Evolutionary conservation across 2,797 vertebrate species (phyloP).

Genomic region (Sus cebifrons): DNA sequence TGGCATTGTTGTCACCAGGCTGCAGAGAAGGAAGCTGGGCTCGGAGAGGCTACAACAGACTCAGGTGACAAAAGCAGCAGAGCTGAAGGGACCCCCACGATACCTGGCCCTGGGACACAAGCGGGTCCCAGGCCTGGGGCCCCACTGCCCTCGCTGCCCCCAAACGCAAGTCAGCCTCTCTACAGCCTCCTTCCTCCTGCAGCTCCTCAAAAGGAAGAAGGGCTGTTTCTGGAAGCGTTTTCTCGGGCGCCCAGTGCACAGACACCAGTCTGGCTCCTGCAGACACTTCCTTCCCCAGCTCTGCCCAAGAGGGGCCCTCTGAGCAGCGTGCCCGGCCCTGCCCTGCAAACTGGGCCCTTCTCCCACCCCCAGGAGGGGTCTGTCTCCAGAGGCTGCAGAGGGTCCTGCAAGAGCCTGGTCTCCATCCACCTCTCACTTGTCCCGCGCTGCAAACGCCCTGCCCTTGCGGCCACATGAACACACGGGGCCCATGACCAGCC

Average conservation of each 20-base stretch:
- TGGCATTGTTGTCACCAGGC: fast-evolving
- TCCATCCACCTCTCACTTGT: fast-evolving
- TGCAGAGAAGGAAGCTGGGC: not conserved
- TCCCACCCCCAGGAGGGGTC: fast-evolving
- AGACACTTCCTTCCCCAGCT: not conserved
- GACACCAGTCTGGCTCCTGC: not conserved
- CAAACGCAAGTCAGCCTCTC: not conserved
- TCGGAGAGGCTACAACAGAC: not conserved
- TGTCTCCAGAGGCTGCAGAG: not conserved
- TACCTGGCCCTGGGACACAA: not conserved
- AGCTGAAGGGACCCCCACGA: fast-evolving
- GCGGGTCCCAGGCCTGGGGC: not conserved
- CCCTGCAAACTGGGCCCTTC: not conserved
- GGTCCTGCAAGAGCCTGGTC: not conserved
- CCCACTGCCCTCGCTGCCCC: not conserved
- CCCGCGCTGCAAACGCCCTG: not conserved
- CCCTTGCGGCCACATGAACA: not conserved
- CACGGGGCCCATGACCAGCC: fast-evolving
- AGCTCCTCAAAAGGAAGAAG: no score
- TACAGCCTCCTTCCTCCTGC: fast-evolving
- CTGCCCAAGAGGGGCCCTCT: not conserved
- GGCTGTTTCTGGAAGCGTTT: not conserved
- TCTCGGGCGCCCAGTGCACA: not conserved
- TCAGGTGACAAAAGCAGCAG: not conserved
- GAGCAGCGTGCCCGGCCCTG: not conserved